Evolutionary conservation across 2,113 vertebrate species (phyloP).

Genomic region (Oreochromis niloticus): DNA sequence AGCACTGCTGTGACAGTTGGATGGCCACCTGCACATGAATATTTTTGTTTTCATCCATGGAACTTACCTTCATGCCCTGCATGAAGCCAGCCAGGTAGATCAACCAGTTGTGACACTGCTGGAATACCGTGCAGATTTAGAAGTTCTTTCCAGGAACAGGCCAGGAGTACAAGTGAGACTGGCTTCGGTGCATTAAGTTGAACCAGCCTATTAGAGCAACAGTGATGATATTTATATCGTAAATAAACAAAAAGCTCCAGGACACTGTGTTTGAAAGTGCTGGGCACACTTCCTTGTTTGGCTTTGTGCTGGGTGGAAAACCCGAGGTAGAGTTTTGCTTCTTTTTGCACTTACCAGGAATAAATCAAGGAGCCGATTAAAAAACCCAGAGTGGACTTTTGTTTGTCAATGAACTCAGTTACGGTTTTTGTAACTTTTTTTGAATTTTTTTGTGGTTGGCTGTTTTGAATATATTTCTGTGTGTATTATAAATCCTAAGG

Average conservation of each 20-base stretch:
- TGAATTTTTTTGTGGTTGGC: background rate
- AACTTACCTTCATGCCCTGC: background rate
- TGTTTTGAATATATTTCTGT: background rate
- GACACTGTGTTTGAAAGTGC: background rate
- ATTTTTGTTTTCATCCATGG: background rate
- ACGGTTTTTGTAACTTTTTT: no score
- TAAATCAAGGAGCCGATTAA: background rate
- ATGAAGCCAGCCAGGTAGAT: background rate
- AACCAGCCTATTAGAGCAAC: background rate
- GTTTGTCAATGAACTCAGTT: no score
- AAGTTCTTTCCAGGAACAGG: no score
- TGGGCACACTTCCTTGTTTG: background rate
- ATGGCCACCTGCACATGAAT: background rate
- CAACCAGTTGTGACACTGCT: no score
- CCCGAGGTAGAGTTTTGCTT: background rate
- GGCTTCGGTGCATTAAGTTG: rapidly evolving
- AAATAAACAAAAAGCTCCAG: background rate
- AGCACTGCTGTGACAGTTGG: background rate
- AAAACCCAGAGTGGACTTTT: background rate
- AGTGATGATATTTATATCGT: background rate
- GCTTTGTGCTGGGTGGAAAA: background rate
- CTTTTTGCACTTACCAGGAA: rapidly evolving
- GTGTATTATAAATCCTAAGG: background rate
- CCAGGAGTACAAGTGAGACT: background rate
- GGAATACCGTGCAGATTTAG: no score